Evolutionary conservation across 2,797 vertebrate species (phyloP).

Genomic region (Zenarchopterus dispar): DNA sequence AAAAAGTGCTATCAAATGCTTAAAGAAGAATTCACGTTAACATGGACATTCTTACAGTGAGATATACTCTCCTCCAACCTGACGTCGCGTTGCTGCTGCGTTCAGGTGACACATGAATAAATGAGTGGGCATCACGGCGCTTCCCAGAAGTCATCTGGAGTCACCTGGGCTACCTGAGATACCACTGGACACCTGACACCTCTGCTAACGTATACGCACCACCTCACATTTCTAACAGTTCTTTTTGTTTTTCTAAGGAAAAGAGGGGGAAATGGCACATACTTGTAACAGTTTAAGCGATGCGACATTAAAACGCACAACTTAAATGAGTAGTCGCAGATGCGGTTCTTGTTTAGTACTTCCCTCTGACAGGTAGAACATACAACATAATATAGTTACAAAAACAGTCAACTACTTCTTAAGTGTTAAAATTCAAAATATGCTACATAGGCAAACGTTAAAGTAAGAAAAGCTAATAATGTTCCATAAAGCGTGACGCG

Average conservation of each 20-base stretch:
- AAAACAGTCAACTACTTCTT: no score
- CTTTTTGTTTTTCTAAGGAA: constrained; percentile 2
- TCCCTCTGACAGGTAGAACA: no score
- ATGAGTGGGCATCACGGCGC: constrained; percentile 59
- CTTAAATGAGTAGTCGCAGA: no score
- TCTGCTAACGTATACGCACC: constrained; percentile 28
- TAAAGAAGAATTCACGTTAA: background rate
- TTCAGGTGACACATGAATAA: constrained; percentile 83
- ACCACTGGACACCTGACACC: constrained; percentile 73
- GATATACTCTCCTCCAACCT: constrained; percentile 28
- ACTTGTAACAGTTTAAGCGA: no score
- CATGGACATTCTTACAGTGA: constrained; percentile 1
- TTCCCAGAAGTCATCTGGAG: constrained; percentile 67
- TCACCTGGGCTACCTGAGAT: constrained; percentile 69
- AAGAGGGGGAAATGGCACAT: background rate
- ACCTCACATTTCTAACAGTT: constrained; percentile 5
- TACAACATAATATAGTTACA: no score
- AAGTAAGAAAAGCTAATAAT: background rate
- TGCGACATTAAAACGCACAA: no score
- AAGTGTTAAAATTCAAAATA: background rate
- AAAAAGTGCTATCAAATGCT: background rate
- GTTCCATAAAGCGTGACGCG: constrained; percentile 45
- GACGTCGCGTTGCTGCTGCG: constrained; percentile 43
- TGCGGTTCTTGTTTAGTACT: no score
- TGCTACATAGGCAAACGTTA: background rate